A percentile compares a stretch with the other conserved stretches of the same genome.
These are phyloP conservation scores for Eueremaeus valkanovi DNA, from an alignment of 2,888 invertebrate genomes.

Conservation along the genomic window DNA sequence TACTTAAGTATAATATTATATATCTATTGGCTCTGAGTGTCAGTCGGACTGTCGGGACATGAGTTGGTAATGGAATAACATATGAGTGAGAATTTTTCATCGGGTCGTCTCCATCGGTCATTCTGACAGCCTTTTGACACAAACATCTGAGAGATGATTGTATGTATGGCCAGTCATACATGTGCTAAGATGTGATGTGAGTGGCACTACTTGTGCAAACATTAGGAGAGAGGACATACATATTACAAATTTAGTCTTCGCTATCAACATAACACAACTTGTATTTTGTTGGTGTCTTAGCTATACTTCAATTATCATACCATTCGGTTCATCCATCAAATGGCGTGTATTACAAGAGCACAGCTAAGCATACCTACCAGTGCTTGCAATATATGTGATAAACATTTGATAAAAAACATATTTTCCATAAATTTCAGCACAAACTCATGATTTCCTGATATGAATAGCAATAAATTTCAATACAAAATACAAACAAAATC, in stretches of 20 bases:
- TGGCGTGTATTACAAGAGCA: not conserved
- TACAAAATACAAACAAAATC: too few species aligned
- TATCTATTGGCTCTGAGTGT: not conserved
- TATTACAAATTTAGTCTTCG: not conserved
- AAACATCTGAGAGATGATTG: slow-evolving; percentile 8
- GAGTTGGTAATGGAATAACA: slow-evolving; percentile 27
- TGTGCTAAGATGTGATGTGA: not conserved
- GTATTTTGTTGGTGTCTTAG: not conserved
- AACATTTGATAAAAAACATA: too few species aligned
- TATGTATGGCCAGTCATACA: not conserved
- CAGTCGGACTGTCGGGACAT: slow-evolving; percentile 2
- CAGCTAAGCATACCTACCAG: not conserved
- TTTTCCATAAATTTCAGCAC: too few species aligned
- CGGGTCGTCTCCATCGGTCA: not conserved
- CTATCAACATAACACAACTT: not conserved
- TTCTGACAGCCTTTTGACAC: slow-evolving; percentile 3
- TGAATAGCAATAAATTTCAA: too few species aligned
- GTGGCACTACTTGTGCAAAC: not conserved
- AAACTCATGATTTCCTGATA: too few species aligned
- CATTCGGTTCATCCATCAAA: not conserved
- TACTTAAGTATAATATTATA: not conserved
- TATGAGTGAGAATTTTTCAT: slow-evolving; percentile 11
- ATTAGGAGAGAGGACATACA: not conserved
- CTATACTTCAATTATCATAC: slow-evolving; percentile 12
- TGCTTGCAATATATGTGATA: not conserved